Base-by-base conservation (phyloP, 1,140 invertebrate genomes). In the Drosophila oshimai region DNA sequence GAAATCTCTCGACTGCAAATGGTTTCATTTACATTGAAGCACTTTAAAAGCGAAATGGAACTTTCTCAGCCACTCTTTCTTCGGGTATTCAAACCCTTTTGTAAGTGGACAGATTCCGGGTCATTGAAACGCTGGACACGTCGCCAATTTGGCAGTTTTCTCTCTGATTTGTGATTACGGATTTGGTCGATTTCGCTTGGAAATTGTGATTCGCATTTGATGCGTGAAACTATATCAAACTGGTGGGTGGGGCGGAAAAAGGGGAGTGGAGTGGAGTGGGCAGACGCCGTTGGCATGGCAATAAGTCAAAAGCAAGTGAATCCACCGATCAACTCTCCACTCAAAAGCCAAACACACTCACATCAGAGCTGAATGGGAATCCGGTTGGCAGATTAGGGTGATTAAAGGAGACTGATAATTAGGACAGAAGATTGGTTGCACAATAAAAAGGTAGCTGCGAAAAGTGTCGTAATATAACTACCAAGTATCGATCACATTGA, bases 121-220 rank as follows among this genome's bases (percentile, higher is more conserved):
- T 60, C 6, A 26, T 64, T 47, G 1, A 39, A 46, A 65, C 65
- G 33, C 61, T 9, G 2, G 4, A 33, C 61, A 65, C 33, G 28
- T 49, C 2, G 15, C 3, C 22, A 18, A 64, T 47, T 46, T 62
- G 41, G 57, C 58, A 37, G 61, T 65, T 65, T 64, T 65, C 61
- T 65, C 58, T 65, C 61, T 33, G 58, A 39, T 64, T 64, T 65
- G 41, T 37, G 57, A 31, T 49, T 39, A 64, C 51, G 36, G 51
- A 29, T 64, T 55, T 12, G 5, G 39, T 41, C 29, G 36, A 61
- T 62, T 65, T 65, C 58, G 61, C 61, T 65, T 26, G 34, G 31
- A 65, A 65, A 12, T 50, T 65, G 61, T 65, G 61, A 65, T 65
- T 65, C 20, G 61, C 42, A 65, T 65, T 61, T 65, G 61, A 64